Base-by-base conservation (phyloP, 2,888 invertebrate species). In the Entomobrya multifasciata region DNA sequence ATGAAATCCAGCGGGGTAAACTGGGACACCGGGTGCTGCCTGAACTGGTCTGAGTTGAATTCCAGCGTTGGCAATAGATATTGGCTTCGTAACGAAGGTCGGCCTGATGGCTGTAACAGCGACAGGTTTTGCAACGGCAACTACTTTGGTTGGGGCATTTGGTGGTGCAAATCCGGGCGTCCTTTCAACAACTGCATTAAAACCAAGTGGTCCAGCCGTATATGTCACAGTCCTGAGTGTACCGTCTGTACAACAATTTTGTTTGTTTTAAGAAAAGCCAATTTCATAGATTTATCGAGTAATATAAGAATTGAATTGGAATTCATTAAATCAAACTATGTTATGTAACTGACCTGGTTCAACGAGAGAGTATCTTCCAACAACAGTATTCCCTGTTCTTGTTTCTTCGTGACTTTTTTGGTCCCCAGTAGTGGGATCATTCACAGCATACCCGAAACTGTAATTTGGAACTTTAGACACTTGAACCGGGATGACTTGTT, bases 321-420 rank as follows among this genome's bases (percentile, higher is more conserved):
- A n/a, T n/a, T n/a, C n/a, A n/a, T n/a, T n/a, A n/a, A n/a, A n/a
- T n/a, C n/a, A n/a, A n/a, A n/a, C n/a, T n/a, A n/a, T n/a, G n/a
- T n/a, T n/a, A n/a, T n/a, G n/a, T n/a, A n/a, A n/a, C n/a, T n/a
- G 44, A 81, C 86, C 86, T 36, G 89, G 89, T 25, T 89, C 89
- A 3, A 89, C 89, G 0, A 89, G 78, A 6, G 87, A 84, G 30
- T 89, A 89, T 30, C 78, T 74, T 30, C 89, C 89, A 22, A 88
- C 62, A 13, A 89, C 89, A 49, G 80, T 86, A 52, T 89, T 82
- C 30, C 89, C 88, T 2, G 60, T 87, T 52, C 89, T 79, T 1
- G 84, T 79, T 44, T 89, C 89, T 27, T 88, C 60, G 30, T 89
- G 89, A 22, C 83, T 83, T 57, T 88, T 89, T 55, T 88, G 79